Evolutionary conservation across 2,113 vertebrate genomes (phyloP).

Genomic region (Neoarius graeffei): DNA sequence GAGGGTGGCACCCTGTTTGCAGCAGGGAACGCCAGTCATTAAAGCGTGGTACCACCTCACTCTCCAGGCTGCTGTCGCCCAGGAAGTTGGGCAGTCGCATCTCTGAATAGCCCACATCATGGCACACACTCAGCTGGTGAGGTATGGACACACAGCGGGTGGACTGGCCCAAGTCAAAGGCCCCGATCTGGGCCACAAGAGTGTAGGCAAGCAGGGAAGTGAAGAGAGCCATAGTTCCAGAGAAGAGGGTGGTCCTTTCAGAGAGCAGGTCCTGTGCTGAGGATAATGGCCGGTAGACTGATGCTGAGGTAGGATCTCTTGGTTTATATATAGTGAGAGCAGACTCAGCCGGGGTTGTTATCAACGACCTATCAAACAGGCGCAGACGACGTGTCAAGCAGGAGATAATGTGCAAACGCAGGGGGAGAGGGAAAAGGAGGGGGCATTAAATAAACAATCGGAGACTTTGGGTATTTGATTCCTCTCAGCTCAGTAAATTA

Average conservation of each 20-base stretch:
- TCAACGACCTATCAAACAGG: constrained; percentile 75
- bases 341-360: constrained; percentile 69
- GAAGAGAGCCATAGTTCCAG: constrained; percentile 58
- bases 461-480: constrained; percentile 4
- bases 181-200: constrained; percentile 49
- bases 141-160: constrained; percentile 85
- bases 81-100: constrained; percentile 89
- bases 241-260: constrained; percentile 3
- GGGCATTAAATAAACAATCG: constrained; percentile 52
- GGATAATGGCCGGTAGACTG: constrained; percentile 1
- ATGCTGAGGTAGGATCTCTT: constrained; percentile 19
- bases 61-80: constrained; percentile 82
- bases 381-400: constrained; percentile 68
- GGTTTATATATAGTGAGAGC: constrained; percentile 66
- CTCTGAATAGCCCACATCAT: constrained; percentile 82
- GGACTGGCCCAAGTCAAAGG: constrained; percentile 84
- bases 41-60: constrained; percentile 78
- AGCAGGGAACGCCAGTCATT: constrained; percentile 79
- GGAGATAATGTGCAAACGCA: constrained; percentile 76
- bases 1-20: constrained; percentile 82
- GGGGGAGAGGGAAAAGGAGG: constrained; percentile 38
- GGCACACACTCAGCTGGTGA: constrained; percentile 80
- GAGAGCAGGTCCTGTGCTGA: constrained; percentile 38
- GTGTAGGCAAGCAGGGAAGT: constrained; percentile 51
- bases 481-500: constrained; percentile 20